Base-by-base conservation (phyloP, 1,140 invertebrate species). In the Drosophila sucinea region DNA sequence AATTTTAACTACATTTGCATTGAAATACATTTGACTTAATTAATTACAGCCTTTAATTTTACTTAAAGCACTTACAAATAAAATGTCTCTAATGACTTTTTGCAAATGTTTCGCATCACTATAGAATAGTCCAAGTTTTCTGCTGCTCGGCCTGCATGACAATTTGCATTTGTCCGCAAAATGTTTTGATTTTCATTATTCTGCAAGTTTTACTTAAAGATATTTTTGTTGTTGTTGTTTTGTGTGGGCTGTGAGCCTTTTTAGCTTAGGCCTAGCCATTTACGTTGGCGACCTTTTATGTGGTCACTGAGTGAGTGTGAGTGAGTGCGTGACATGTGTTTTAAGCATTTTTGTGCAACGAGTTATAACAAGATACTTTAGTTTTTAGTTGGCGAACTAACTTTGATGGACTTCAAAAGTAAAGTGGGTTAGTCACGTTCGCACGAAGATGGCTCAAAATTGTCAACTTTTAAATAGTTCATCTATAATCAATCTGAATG, bases 161-260 rank as follows among this genome's bases (percentile, higher is more conserved):
- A 86, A 86, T 87, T 87, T 87, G 67, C 83, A 73, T 82, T 72
- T 86, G 75, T 76, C 72, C 79, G 74, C 83, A 87, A 51, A 51
- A 79, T 86, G 82, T 86, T 86, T 87, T 86, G 76, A 86, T 86
- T 86, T 86, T 76, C 83, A 85, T 86, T 86, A 85, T 85, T 81
- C 86, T 70, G 58, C 65, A 64, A 62, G 75, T 61, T 83, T 72
- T 81, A 83, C 83, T 82, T 87, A 75, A 60, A 65, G 55, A 51
- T 67, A 63, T 60, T 56, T 38, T 47, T 51, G 66, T 44, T 32
- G 73, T 29, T 56, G 30, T 35, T 47, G 60, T 64, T 51, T 25
- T 60, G 60, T 60, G 72, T 79, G 56, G 70, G 70, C 27, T 55
- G 77, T 3, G 2, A 2, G 60, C 58, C 68, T n/a, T 64, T 70